Conservation (phyloP, 23 tunicate species). For the Corella eumyota region DNA sequence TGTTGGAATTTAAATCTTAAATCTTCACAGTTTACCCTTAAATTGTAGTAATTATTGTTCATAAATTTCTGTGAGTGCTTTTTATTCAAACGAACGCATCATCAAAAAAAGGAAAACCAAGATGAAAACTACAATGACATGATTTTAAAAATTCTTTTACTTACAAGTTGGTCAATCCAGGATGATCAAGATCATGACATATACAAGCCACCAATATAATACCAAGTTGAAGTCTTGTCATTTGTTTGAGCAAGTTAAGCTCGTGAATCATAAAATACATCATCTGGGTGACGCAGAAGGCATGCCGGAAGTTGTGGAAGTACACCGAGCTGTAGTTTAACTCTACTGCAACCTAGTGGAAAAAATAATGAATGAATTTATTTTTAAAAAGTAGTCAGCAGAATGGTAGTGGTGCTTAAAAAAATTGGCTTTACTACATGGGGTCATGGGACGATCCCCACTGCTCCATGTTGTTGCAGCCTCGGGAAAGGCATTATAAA, state of each 20-base stretch:
- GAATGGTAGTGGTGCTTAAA: too few species aligned
- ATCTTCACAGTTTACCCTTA: too few species aligned
- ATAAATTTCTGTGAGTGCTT: background rate
- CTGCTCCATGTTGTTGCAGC: too few species aligned
- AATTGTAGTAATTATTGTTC: too few species aligned
- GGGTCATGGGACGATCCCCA: too few species aligned
- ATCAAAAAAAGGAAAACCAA: background rate
- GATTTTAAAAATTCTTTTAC: background rate
- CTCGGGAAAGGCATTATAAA: too few species aligned
- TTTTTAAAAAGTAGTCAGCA: too few species aligned
- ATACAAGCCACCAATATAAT: conserved; percentile 35
- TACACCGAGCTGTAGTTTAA: conserved; percentile 16
- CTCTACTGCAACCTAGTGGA: conserved; percentile 23
- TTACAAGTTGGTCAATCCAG: conserved; percentile 32
- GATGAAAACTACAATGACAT: background rate
- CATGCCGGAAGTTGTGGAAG: conserved; percentile 54
- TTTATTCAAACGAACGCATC: background rate
- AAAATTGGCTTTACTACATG: too few species aligned
- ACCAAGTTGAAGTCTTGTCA: conserved; percentile 23
- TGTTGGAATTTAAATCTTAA: too few species aligned
- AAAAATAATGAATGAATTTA: too few species aligned
- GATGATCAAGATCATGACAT: conserved; percentile 51
- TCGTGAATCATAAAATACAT: conserved; percentile 31
- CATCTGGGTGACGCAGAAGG: conserved; percentile 57
- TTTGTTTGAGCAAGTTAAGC: conserved; percentile 4